Evolutionary conservation across 1,140 invertebrate species (phyloP).

Genomic region (Copidosoma floridanum): DNA sequence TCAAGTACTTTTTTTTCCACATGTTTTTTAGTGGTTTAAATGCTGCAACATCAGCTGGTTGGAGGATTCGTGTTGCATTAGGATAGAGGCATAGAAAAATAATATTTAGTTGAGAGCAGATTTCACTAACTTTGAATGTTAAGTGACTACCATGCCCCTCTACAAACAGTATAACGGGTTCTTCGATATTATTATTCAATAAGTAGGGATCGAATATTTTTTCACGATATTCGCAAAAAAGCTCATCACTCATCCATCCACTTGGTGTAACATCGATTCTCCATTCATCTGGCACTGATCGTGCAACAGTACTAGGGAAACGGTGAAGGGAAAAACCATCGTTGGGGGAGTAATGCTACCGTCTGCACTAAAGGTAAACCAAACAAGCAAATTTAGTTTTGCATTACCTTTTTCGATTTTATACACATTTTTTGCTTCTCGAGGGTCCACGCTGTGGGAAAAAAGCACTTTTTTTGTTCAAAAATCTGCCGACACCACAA

Average conservation of each 20-base stretch:
- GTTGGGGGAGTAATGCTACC: conserved; percentile 33
- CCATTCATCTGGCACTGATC: conserved; percentile 40
- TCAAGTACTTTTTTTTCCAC: conserved; percentile 33
- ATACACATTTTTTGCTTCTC: conserved; percentile 41
- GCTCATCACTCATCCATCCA: conserved; percentile 47
- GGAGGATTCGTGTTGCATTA: too few species aligned
- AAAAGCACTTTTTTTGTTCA: too few species aligned
- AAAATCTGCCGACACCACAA: too few species aligned
- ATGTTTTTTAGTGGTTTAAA: conserved; percentile 35
- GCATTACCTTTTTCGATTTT: conserved; percentile 33
- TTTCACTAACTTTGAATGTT: conserved; percentile 6
- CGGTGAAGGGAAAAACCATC: conserved; percentile 37
- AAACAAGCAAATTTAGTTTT: conserved; percentile 36
- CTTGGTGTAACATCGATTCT: conserved; percentile 38
- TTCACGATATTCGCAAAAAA: conserved; percentile 46
- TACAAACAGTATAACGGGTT: conserved; percentile 45
- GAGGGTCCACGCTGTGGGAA: too few species aligned
- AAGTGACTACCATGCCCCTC: conserved; percentile 39
- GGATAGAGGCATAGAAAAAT: conserved; percentile 33
- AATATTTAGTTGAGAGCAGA: conserved; percentile 9
- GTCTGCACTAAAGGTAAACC: conserved; percentile 40
- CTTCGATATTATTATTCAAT: conserved; percentile 31
- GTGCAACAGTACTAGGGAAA: conserved; percentile 23
- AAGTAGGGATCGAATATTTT: conserved; percentile 43
- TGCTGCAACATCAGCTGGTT: conserved; percentile 38